Percentiles rank a stretch among this genome's conserved stretches.
These are phyloP conservation scores for Whitmania pigra DNA, from an alignment of 1,140 invertebrate species.

Conservation along the genomic window DNA sequence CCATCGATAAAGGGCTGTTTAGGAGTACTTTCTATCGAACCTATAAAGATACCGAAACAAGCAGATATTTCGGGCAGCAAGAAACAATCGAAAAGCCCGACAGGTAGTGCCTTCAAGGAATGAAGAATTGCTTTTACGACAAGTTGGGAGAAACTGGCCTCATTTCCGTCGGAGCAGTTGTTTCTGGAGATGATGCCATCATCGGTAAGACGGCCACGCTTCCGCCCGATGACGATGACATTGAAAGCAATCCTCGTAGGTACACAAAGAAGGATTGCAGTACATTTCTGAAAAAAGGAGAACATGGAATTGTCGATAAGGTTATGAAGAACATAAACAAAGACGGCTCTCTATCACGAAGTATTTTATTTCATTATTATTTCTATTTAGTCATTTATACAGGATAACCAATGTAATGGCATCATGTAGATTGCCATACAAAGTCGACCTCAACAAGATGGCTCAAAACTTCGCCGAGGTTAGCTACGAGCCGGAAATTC, in stretches of 20 bases:
- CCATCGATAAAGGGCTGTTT: constrained; percentile 97
- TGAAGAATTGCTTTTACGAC: constrained; percentile 94
- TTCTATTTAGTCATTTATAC: too few relatives aligned
- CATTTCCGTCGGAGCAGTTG: constrained; percentile 89
- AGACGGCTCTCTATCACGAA: too few relatives aligned
- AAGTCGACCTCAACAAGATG: too few relatives aligned
- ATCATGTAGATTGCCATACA: too few relatives aligned
- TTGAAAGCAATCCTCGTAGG: neutral
- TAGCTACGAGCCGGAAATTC: too few relatives aligned
- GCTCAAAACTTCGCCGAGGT: too few relatives aligned
- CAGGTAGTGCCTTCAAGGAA: constrained; percentile 59
- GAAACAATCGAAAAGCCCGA: constrained; percentile 96
- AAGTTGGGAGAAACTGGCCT: constrained; percentile 97
- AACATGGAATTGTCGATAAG: constrained; percentile 86
- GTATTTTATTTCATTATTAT: too few relatives aligned
- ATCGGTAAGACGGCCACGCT: constrained; percentile 95
- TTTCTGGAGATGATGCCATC: constrained; percentile 95
- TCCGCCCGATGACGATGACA: constrained; percentile 52
- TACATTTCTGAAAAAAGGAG: too few relatives aligned
- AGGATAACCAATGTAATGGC: too few relatives aligned
- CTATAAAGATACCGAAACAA: constrained; percentile 92
- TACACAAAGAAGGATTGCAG: constrained; percentile 79
- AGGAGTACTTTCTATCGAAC: constrained; percentile 83
- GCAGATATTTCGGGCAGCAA: constrained; percentile 84
- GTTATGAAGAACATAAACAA: constrained; percentile 92